Base-by-base conservation (phyloP, 2,797 vertebrate species). In the Ibycter americanus region DNA sequence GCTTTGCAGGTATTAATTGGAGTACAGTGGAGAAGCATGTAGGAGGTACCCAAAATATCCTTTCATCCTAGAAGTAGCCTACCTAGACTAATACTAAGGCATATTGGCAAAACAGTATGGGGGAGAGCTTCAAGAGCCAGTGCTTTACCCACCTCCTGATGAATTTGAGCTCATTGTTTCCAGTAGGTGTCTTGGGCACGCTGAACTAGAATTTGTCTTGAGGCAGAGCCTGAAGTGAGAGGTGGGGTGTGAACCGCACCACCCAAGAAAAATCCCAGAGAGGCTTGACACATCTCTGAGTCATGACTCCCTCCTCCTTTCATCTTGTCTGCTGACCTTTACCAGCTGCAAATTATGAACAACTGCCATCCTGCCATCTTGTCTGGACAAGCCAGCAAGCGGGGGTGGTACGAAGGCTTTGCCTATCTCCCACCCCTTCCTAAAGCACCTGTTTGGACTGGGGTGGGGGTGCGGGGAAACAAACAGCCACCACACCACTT, bases 281-380 rank as follows among this genome's bases (percentile, higher is more conserved):
- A 90, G 52, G 61, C 59, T 87, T 96, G 89, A 94, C 61, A 73
- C 61, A 72, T 91, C 71, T 95, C 92, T 97, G 93, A 97, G 92
- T 96, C 92, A 96, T 65, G 73, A 0, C 89, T 91, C 54, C 47
- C 63, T 94, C 55, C n/a, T 86, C 8, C 80, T 93, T 96, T 95
- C 68, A 36, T 95, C 71, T 96, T 52, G 58, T 29, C 79, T 92
- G 79, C 83, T 97, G 93, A 97, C 95, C 89, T 97, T 95, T 95
- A 89, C 92, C 83, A 93, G 89, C 90, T 91, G 74, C 63, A 74
- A 71, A 68, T 96, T 90, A 65, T n/a, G 59, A 90, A 25, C 44
- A 54, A 51, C 46, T 49, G 67, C 78, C 15, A 20, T 81, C 2
- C 5, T 94, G 82, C 86, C 93, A 84, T 72, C 90, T 65, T 93